Conservation (phyloP, 2,888 invertebrate genomes). For the Cactoblastis cactorum region DNA sequence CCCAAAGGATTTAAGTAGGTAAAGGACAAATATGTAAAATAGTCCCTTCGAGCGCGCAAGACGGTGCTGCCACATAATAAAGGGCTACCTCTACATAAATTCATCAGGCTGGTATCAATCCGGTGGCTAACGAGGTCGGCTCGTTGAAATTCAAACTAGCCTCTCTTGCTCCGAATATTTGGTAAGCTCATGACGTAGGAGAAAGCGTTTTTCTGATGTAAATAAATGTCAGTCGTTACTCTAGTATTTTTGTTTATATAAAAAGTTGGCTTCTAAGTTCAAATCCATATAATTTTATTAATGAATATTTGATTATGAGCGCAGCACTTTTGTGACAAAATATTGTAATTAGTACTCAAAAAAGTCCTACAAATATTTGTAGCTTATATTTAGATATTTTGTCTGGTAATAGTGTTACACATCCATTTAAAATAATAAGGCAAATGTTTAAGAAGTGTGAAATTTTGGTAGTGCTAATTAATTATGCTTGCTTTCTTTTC, state of each 20-base stretch:
- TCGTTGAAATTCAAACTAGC: conserved; percentile 42
- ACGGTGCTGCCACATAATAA: conserved; percentile 6
- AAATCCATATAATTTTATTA: too few relatives aligned
- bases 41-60: neutral
- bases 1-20: neutral
- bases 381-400: too few relatives aligned
- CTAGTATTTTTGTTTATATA: neutral
- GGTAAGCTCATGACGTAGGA: conserved; percentile 23
- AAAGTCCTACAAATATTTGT: too few relatives aligned
- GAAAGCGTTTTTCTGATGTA: neutral
- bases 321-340: too few relatives aligned
- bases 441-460: too few relatives aligned
- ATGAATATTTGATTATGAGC: too few relatives aligned
- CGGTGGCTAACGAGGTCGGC: conserved; percentile 15
- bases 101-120: conserved; percentile 52
- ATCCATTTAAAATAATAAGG: too few relatives aligned
- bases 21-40: neutral
- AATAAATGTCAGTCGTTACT: neutral
- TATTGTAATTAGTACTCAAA: too few relatives aligned
- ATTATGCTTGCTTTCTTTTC: too few relatives aligned
- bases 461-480: too few relatives aligned
- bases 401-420: too few relatives aligned
- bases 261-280: neutral
- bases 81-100: conserved; percentile 26
- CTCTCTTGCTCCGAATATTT: conserved; percentile 37